These are phyloP conservation scores for Gracilinanus agilis DNA, from an alignment of 2,113 vertebrate genomes.

Conservation along the genomic window DNA sequence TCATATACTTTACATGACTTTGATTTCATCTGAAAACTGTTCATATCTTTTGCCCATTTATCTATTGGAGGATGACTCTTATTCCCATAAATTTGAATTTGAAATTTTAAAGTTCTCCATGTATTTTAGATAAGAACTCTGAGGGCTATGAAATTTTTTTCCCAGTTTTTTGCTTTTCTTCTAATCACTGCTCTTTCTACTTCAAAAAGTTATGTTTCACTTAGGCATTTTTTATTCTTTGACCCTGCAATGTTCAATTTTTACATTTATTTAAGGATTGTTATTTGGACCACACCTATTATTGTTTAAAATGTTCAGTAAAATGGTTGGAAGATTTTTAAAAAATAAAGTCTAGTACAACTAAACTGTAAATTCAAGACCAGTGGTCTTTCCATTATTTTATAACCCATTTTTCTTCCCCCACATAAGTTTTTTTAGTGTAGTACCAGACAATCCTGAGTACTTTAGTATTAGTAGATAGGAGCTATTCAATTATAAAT, in stretches of 20 bases:
- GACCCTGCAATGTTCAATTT: constrained; percentile 5
- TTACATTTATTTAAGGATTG: constrained; percentile 37
- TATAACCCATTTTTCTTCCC: constrained; percentile 47
- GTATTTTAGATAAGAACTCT: too few relatives aligned
- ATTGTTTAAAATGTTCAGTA: constrained; percentile 46
- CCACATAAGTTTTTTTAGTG: constrained; percentile 12
- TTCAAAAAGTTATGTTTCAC: not conserved
- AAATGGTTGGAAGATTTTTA: constrained; percentile 25
- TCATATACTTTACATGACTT: too few relatives aligned
- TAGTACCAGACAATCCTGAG: constrained; percentile 41
- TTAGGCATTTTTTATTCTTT: constrained; percentile 16
- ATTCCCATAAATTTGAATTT: too few relatives aligned
- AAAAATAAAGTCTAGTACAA: constrained; percentile 43
- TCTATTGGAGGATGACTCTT: too few relatives aligned
- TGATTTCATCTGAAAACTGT: too few relatives aligned
- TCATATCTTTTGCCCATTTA: too few relatives aligned
- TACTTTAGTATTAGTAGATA: constrained; percentile 51
- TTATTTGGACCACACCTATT: constrained; percentile 46
- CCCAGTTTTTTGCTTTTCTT: too few relatives aligned
- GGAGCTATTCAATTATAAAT: not conserved
- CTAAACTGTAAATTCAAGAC: constrained; percentile 42
- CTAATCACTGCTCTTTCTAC: not conserved
- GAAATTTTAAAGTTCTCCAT: too few relatives aligned
- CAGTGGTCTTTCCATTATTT: constrained; percentile 44
- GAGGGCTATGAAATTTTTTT: too few relatives aligned